Evolutionary conservation across 2,797 vertebrate species (phyloP).

Genomic region (Etheostoma perlongum): DNA sequence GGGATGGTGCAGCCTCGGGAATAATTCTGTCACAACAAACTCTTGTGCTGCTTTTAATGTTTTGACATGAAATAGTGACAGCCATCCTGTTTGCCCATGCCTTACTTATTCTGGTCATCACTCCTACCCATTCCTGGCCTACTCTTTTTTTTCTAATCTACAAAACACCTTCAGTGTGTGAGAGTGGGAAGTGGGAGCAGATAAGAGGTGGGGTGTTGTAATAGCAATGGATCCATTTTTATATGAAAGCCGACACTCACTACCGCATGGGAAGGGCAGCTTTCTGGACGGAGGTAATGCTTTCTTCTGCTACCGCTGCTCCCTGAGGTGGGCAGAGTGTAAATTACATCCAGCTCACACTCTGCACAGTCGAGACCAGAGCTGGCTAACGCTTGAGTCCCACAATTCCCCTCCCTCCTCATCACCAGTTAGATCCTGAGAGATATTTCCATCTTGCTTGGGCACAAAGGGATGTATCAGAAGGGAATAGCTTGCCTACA

Average conservation of each 20-base stretch:
- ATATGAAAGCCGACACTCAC: slow-evolving; percentile 77
- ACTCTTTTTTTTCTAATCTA: slow-evolving; percentile 25
- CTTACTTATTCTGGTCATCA: slow-evolving; percentile 40
- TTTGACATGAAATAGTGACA: slow-evolving; percentile 63
- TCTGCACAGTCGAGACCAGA: slow-evolving; percentile 59
- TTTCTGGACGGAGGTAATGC: slow-evolving; percentile 78
- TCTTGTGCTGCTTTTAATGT: slow-evolving; percentile 59
- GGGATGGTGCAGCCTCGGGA: slow-evolving; percentile 57
- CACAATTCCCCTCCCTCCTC: slow-evolving; percentile 64
- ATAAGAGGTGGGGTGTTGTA: slow-evolving; percentile 54
- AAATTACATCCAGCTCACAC: slow-evolving; percentile 84
- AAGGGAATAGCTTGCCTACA: slow-evolving; percentile 20
- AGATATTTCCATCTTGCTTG: slow-evolving; percentile 51
- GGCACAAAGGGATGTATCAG: slow-evolving; percentile 26
- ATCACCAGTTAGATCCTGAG: slow-evolving; percentile 55
- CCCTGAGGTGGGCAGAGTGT: slow-evolving; percentile 78
- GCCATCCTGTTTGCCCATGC: slow-evolving; percentile 32
- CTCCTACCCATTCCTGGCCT: slow-evolving; percentile 32
- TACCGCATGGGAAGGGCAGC: slow-evolving; percentile 64
- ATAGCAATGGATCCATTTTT: slow-evolving; percentile 78
- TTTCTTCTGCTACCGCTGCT: slow-evolving; percentile 68
- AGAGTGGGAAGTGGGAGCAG: slow-evolving; percentile 31
- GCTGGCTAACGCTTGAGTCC: slow-evolving; percentile 52
- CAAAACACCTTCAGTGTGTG: slow-evolving; percentile 58
- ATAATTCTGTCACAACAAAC: slow-evolving; percentile 74